Conservation (phyloP, 1,140 invertebrate species). For the Theocolax elegans region DNA sequence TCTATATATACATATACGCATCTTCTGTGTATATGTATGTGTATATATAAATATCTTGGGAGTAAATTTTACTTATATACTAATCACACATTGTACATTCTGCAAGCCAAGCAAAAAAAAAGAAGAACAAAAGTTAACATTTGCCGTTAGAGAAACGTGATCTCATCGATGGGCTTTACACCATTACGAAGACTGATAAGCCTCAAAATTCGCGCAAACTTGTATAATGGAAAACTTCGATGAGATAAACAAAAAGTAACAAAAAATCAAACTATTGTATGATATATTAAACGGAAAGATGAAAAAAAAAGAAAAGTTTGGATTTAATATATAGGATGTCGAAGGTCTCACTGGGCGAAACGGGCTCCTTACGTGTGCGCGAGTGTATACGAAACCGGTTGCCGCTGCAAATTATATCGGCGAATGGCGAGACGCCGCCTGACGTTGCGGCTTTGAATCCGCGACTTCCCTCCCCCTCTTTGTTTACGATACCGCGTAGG, state of each 20-base stretch:
- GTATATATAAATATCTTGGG: no score
- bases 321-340: background rate
- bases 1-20: no score
- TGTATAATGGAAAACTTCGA: constrained; percentile 1
- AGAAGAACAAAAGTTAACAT: no score
- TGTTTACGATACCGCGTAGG: constrained; percentile 68
- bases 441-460: constrained; percentile 64
- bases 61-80: no score
- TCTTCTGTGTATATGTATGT: no score
- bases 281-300: background rate
- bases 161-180: constrained; percentile 48
- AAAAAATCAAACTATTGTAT: constrained; percentile 10
- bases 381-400: constrained; percentile 15
- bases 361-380: background rate
- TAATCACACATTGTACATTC: no score
- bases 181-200: constrained; percentile 54
- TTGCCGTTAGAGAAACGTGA: no score
- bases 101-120: no score
- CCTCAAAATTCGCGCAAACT: constrained; percentile 37
- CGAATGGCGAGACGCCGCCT: constrained; percentile 62
- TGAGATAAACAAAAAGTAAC: constrained; percentile 7
- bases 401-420: no score
- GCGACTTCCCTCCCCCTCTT: constrained; percentile 47
- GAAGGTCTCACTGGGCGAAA: constrained; percentile 10
- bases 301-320: background rate